These are phyloP conservation scores for Tapera naevia DNA, from an alignment of 2,797 vertebrate species.

Conservation along the genomic window DNA sequence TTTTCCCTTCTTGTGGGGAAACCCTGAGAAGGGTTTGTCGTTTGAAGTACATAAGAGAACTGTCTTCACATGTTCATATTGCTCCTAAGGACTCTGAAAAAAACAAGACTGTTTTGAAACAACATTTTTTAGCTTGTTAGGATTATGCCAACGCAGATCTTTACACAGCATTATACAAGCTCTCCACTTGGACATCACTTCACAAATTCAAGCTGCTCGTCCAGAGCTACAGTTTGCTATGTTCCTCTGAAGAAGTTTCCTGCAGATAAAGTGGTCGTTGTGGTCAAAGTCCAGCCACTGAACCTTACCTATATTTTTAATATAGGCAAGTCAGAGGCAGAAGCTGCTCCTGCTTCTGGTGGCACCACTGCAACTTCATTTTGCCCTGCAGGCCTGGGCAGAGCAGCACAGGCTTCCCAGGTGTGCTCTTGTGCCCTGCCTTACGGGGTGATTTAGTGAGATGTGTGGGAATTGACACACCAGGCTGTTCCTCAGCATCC, in stretches of 20 bases:
- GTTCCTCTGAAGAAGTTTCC: background rate
- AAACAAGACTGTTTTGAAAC: background rate
- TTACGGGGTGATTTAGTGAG: rapidly evolving
- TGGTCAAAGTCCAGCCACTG: background rate
- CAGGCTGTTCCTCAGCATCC: background rate
- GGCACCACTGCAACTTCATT: background rate
- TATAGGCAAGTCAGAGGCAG: background rate
- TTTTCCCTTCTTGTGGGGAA: too few species aligned
- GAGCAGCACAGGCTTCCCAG: background rate
- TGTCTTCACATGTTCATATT: background rate
- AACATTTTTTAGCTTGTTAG: background rate
- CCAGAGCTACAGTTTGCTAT: background rate
- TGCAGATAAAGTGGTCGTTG: background rate
- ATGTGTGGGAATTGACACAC: rapidly evolving
- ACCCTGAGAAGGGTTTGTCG: background rate
- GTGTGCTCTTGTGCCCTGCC: background rate
- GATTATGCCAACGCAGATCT: background rate
- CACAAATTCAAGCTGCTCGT: background rate
- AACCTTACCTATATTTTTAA: background rate
- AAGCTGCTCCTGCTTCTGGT: background rate
- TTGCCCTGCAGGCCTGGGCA: rapidly evolving
- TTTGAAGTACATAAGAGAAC: background rate
- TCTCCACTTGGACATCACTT: background rate
- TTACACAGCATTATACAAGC: background rate
- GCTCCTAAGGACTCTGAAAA: background rate